Evolutionary conservation across 2,888 invertebrate genomes (phyloP).

Genomic region (Hirtodrosophila alboralis): DNA sequence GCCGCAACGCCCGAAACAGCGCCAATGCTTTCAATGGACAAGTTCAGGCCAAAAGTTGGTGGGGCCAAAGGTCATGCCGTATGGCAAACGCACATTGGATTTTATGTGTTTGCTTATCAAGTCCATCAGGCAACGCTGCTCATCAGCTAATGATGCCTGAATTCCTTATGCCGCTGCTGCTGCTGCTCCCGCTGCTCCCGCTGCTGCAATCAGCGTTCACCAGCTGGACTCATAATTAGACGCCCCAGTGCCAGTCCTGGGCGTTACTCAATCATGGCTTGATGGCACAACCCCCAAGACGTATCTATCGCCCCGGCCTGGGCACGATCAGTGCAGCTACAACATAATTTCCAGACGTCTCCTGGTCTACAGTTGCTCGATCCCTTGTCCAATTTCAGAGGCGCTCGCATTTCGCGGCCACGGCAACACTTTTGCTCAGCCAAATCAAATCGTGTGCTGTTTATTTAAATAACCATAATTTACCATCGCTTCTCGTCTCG

Average conservation of each 20-base stretch:
- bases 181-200: conserved; percentile 6
- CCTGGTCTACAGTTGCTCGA: conserved; percentile 38
- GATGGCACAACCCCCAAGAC: conserved; percentile 78
- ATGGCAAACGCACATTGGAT: conserved; percentile 53
- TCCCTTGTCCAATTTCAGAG: conserved; percentile 60
- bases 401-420: conserved; percentile 65
- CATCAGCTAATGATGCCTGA: conserved; percentile 69
- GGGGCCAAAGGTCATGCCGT: conserved; percentile 41
- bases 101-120: conserved; percentile 68
- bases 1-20: conserved; percentile 69
- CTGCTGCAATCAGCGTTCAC: conserved; percentile 34
- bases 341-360: conserved; percentile 68
- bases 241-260: conserved; percentile 63
- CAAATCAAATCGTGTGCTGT: conserved; percentile 83
- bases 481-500: conserved; percentile 53
- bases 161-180: conserved; percentile 15
- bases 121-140: conserved; percentile 51
- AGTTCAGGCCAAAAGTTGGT: conserved; percentile 12
- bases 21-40: conserved; percentile 6
- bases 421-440: conserved; percentile 72
- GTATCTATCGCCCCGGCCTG: conserved; percentile 54
- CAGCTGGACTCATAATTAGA: conserved; percentile 67
- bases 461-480: conserved; percentile 84
- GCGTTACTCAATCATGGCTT: conserved; percentile 83
- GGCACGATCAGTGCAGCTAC: conserved; percentile 67